Evolutionary conservation across 2,113 vertebrate species (phyloP).

Genomic region (Pedionomus torquatus): DNA sequence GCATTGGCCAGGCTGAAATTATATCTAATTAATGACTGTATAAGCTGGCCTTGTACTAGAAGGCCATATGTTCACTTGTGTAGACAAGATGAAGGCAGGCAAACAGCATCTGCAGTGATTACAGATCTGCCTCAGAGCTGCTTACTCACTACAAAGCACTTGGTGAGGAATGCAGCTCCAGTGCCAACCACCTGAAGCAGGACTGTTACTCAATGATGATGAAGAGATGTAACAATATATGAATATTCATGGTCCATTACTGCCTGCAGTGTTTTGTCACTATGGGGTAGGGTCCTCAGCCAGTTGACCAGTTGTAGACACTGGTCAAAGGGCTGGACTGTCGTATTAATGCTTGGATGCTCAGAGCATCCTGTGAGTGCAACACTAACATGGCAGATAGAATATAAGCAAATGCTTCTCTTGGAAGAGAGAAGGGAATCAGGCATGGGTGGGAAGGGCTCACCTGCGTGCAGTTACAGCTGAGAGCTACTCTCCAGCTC

Average conservation of each 20-base stretch:
- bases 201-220: not conserved
- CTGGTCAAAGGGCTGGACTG: not conserved
- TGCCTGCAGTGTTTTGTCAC: not conserved
- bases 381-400: not conserved
- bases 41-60: slow-evolving; percentile 28
- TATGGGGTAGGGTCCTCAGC: not conserved
- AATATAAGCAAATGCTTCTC: not conserved
- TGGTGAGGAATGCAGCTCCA: not conserved
- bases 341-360: not conserved
- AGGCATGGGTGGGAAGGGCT: not conserved
- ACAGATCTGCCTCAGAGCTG: slow-evolving; percentile 19
- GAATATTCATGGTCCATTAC: fast-evolving
- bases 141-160: not conserved
- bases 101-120: slow-evolving; percentile 51
- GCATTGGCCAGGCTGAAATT: not conserved
- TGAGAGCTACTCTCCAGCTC: not conserved
- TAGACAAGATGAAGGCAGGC: not conserved
- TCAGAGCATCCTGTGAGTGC: not conserved
- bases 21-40: slow-evolving; percentile 30
- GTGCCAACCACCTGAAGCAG: slow-evolving; percentile 9
- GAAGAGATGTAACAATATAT: not conserved
- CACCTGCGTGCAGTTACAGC: not conserved
- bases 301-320: not conserved
- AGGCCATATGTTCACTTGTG: slow-evolving; percentile 39
- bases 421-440: not conserved